Base-by-base conservation (phyloP, 1,140 invertebrate species). In the Drosophila pallidifrons region DNA sequence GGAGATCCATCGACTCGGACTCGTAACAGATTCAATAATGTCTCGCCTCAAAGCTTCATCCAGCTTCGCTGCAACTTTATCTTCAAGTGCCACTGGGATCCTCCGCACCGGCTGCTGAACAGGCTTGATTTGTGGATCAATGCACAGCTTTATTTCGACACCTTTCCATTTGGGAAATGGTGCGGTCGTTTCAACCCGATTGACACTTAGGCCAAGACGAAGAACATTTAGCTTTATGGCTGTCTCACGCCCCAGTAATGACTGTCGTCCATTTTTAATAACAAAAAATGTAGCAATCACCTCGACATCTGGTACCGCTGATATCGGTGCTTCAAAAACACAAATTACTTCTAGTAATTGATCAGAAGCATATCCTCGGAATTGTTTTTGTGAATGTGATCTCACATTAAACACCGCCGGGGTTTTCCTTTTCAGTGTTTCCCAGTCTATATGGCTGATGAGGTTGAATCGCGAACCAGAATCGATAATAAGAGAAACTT, bases 241-340 rank as follows among this genome's bases (percentile, higher is more conserved):
- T 16, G 71, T 59, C 5, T 74, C 63, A 5, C 57, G 32, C 1
- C 64, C 63, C n/a, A 75, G 51, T 35, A 75, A 16, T 61, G 64
- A 67, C 35, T 68, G 64, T 10, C 30, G n/a, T 45, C 71, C 49
- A 25, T 74, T 74, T 60, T 46, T 20, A 15, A 74, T 68, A 1
- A 60, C 46, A 11, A 45, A 58, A n/a, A 58, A 58, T 10, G 20
- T 8, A 3, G 55, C 55, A 58, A 58, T 43, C 16, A 28, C 7
- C 30, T 63, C 65, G 2, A 58, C 8, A 28, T 55, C 55, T 16
- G 41, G 6, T 8, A 13, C 5, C 6, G 68, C 13, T 2, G 13
- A 20, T 28, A 68, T 68, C 2, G 64, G 63, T 15, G 71, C 49
- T 32, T 74, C 47, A 58, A 68, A 67, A 35, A 74, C 71, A 15